Base-by-base conservation (phyloP, 2,888 invertebrate species). In the Archips xylosteana region DNA sequence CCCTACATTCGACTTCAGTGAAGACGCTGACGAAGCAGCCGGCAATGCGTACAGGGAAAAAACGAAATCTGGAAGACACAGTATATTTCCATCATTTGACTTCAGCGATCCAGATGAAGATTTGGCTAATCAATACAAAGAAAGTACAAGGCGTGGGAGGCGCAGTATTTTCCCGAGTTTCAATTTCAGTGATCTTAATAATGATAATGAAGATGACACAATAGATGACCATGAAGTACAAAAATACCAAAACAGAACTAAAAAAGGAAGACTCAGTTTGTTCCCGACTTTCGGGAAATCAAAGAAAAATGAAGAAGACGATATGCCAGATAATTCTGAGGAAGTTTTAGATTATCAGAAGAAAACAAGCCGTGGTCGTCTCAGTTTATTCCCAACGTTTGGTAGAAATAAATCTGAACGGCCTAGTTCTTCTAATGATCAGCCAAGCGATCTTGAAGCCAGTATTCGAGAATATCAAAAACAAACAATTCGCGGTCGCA, bases 91-190 rank as follows among this genome's bases (percentile, higher is more conserved):
- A 15, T 87, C 89, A 47, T 92, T 93, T 75, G 93, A 93, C 78
- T 92, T 92, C 68, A 91, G 90, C 74, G 92, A 92, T 66, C 84
- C 85, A 9, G 91, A 92, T 51, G 90, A 92, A 61, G 84, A 89
- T 60, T 70, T 71, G 45, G 84, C 88, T 8, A 87, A 84, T 74
- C 85, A 85, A 34, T 93, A 94, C 70, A 92, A 87, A 82, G 92
- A 93, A 82, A 88, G 80, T 72, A 92, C 93, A 8, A 89, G 83
- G 76, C 85, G 86, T 8, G 92, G 92, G 3, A 84, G 93, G 74
- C 87, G 90, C 70, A 94, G 93, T 69, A 92, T 94, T 77, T 94
- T 94, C 69, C 93, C 93, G 2, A 87, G 87, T 12, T 93, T 94
- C 67, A 88, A 94, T 79, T 93, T 93, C 70, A 88, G 85, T 61